A percentile compares a stretch with the other conserved stretches of the same genome.
These are phyloP conservation scores for Numenius arquata DNA, from an alignment of 2,113 vertebrate genomes.

Conservation along the genomic window DNA sequence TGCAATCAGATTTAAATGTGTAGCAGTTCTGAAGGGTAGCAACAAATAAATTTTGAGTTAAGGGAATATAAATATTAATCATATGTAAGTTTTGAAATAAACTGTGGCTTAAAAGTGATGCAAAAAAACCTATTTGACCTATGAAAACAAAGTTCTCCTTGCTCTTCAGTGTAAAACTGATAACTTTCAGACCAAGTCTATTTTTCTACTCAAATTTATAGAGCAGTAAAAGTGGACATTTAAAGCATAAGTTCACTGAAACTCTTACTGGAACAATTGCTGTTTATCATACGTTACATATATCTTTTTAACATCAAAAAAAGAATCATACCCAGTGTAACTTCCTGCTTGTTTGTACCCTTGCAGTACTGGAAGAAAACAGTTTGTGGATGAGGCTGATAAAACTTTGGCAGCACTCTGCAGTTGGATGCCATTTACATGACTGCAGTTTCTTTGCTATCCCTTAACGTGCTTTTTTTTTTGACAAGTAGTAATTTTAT, in stretches of 20 bases:
- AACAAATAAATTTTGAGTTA: not conserved
- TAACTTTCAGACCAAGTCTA: not conserved
- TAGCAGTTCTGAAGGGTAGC: not conserved
- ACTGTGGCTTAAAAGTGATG: not conserved
- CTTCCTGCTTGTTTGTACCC: not conserved
- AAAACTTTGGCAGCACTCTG: not conserved
- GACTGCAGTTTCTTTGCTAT: not conserved
- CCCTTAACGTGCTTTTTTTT: not conserved
- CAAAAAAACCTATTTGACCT: not conserved
- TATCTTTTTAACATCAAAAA: not conserved
- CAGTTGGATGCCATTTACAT: not conserved
- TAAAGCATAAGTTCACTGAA: not conserved
- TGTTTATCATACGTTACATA: not conserved
- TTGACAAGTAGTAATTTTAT: conserved; percentile 13
- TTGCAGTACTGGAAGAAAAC: not conserved
- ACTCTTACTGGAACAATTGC: not conserved
- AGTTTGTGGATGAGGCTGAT: not conserved
- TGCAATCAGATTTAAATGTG: not conserved
- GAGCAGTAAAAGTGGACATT: not conserved
- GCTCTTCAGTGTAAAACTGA: not conserved
- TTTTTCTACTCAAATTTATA: not conserved
- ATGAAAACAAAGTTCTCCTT: not conserved
- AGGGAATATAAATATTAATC: not conserved
- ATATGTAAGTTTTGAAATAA: not conserved
- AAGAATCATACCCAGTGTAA: not conserved